phyloP scores from a whole-genome alignment of 1,140 invertebrate genomes.

The Hyposmocoma kahamanoa region DNA sequence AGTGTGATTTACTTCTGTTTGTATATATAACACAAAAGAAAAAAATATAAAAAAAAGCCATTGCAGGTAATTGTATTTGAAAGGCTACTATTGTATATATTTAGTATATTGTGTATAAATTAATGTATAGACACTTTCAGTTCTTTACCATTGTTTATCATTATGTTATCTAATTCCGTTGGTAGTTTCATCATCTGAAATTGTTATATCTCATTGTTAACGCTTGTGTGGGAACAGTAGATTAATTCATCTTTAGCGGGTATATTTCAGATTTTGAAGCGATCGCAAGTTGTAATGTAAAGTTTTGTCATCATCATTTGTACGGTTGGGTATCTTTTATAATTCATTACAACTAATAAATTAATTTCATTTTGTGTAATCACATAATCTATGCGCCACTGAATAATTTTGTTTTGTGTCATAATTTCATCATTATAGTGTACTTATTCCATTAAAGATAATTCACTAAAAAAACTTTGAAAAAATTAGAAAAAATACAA shows the following conservation, averaged over 20 bases:
- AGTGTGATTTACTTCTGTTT: slow-evolving; percentile 68
- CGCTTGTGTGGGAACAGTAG: neutral
- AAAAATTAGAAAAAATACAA: slow-evolving; percentile 57
- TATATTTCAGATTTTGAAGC: slow-evolving; percentile 30
- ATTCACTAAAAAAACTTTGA: slow-evolving; percentile 63
- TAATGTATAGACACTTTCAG: slow-evolving; percentile 56
- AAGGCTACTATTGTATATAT: slow-evolving; percentile 57
- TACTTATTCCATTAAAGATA: slow-evolving; percentile 71
- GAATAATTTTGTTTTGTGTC: slow-evolving; percentile 52
- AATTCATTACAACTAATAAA: slow-evolving; percentile 51
- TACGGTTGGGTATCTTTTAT: slow-evolving; percentile 57
- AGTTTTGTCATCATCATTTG: slow-evolving; percentile 29
- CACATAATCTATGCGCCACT: slow-evolving; percentile 31
- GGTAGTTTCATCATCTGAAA: slow-evolving; percentile 28
- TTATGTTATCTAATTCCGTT: slow-evolving; percentile 27
- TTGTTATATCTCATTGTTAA: neutral
- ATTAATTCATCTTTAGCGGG: neutral
- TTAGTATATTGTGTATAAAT: slow-evolving; percentile 52
- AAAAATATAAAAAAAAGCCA: slow-evolving; percentile 47
- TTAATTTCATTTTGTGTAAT: slow-evolving; percentile 33
- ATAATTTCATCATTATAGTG: slow-evolving; percentile 67
- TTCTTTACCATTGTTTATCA: slow-evolving; percentile 40
- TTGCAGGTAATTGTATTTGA: slow-evolving; percentile 30
- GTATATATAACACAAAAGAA: slow-evolving; percentile 63
- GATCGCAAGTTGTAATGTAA: slow-evolving; percentile 19